Conservation (phyloP, 2,888 invertebrate species). For the Drosophila incognita region DNA sequence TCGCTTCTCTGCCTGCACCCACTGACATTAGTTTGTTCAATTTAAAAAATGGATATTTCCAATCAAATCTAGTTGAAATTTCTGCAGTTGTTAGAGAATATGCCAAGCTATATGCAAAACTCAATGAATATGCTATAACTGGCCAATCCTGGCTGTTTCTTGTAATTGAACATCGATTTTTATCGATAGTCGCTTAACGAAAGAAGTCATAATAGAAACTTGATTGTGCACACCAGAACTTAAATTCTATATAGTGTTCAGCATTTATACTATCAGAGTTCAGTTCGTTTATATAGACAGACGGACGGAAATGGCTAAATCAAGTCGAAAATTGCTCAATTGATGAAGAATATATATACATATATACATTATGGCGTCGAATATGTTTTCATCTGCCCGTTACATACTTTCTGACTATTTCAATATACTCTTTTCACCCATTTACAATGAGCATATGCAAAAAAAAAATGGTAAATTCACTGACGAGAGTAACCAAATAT, state of each 20-base stretch:
- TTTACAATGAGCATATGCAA: neutral
- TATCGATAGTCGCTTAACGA: neutral
- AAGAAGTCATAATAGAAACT: neutral
- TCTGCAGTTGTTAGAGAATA: neutral
- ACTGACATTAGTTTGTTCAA: neutral
- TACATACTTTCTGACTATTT: neutral
- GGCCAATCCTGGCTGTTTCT: fast-evolving
- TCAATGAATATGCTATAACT: neutral
- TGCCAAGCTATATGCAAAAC: neutral
- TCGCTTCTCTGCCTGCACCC: neutral
- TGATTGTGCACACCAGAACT: neutral
- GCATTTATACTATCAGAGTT: neutral
- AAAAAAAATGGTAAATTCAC: neutral
- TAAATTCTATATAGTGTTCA: neutral
- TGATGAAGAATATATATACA: neutral
- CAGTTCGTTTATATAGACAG: neutral
- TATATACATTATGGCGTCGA: neutral
- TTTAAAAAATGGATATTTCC: neutral
- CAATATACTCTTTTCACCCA: neutral
- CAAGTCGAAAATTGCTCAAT: neutral
- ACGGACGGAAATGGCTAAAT: neutral
- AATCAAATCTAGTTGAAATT: neutral
- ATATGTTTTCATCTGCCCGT: neutral
- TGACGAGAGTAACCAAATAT: neutral
- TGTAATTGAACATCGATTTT: neutral